A percentile compares a stretch with the other conserved stretches of the same genome.
Conservation (phyloP, 2,797 vertebrate species). For the Chiloscyllium punctatum region DNA sequence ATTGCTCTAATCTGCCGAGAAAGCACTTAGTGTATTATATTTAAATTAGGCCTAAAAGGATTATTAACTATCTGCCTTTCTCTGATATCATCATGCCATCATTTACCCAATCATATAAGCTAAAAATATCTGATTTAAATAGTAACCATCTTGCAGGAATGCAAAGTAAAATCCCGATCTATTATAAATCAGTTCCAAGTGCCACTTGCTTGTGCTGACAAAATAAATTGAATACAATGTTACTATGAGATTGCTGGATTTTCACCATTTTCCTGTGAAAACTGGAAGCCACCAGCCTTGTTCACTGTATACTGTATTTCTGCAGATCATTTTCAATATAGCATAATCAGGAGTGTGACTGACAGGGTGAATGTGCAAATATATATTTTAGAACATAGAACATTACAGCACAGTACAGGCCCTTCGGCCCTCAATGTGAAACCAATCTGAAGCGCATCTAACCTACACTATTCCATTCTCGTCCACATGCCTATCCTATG, state of each 20-base stretch:
- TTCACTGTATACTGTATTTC: not conserved
- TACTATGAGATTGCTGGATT: not conserved
- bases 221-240: not conserved
- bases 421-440: too few relatives aligned
- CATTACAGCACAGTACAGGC: too few relatives aligned
- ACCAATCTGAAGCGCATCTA: too few relatives aligned
- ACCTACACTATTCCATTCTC: too few relatives aligned
- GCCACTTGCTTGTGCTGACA: not conserved
- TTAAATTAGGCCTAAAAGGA: not conserved
- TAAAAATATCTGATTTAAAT: not conserved
- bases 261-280: not conserved
- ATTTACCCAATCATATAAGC: not conserved
- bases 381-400: not conserved
- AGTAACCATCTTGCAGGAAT: not conserved
- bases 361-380: not conserved
- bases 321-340: not conserved
- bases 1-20: not conserved
- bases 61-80: not conserved
- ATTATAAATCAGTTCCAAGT: not conserved
- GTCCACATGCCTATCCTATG: too few relatives aligned
- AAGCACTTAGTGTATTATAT: not conserved
- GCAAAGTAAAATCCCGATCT: not conserved
- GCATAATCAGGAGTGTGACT: not conserved
- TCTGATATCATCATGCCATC: not conserved
- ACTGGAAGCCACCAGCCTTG: not conserved